Percentiles rank a stretch among this genome's conserved stretches.
Conservation (phyloP, 2,888 invertebrate genomes). For the Spodoptera littoralis region DNA sequence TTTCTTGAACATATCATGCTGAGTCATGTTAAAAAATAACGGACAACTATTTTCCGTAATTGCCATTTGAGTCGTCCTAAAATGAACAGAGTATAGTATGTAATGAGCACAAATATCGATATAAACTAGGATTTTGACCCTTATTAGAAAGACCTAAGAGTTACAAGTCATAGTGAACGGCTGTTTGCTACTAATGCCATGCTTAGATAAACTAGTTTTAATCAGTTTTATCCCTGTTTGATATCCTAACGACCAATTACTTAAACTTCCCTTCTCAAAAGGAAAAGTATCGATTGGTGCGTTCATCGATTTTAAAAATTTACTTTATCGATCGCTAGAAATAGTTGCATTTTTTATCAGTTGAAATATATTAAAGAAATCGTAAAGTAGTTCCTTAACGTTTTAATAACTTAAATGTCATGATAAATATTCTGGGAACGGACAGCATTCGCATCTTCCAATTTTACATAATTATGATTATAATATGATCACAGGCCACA, state of each 20-base stretch:
- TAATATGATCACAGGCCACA: too few species aligned
- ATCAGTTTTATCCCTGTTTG: slow-evolving; percentile 35
- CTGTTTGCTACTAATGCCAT: slow-evolving; percentile 57
- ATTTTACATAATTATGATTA: too few species aligned
- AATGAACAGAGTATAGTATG: slow-evolving; percentile 7
- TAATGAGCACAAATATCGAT: slow-evolving; percentile 40
- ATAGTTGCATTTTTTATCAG: not conserved
- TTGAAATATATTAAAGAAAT: slow-evolving; percentile 4
- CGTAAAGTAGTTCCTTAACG: slow-evolving; percentile 25
- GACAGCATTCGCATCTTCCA: too few species aligned
- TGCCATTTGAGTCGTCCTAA: too few species aligned
- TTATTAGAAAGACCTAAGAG: slow-evolving; percentile 54
- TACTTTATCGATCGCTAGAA: slow-evolving; percentile 11
- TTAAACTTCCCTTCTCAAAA: slow-evolving; percentile 10
- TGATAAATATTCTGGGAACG: not conserved
- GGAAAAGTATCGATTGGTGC: not conserved
- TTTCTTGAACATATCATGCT: too few species aligned
- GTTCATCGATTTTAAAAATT: not conserved
- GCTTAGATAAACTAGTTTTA: slow-evolving; percentile 52
- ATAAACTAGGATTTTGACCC: slow-evolving; percentile 52
- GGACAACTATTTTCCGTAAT: too few species aligned
- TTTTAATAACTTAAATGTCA: slow-evolving; percentile 26
- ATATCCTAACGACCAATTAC: slow-evolving; percentile 31
- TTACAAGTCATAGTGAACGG: slow-evolving; percentile 53
- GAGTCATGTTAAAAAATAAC: too few species aligned